Evolutionary conservation across 2,113 vertebrate genomes (phyloP), one percentile per base, ranked within the genome.

Genomic region (Paraplagusia blochii): DNA sequence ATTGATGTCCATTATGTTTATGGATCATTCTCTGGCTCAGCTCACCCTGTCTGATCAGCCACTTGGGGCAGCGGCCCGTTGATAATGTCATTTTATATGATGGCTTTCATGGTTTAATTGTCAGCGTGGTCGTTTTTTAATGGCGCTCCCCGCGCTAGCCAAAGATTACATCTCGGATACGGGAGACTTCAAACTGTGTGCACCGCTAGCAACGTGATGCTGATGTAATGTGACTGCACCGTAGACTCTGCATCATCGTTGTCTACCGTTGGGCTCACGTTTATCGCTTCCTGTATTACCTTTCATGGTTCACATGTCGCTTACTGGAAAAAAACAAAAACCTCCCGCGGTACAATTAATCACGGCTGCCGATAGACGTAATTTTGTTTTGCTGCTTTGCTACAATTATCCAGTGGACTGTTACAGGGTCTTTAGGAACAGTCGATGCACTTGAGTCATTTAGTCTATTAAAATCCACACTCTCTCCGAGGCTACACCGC

Each of bases 1-100:
- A 86, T 82, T 80, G 77, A 85, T 80, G 77, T 78, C 83, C 77
- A 79, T 86, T 83, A 85, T 80, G 77, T 80, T 79, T 85, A 82
- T 84, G 73, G 83, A 83, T 87, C 76, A 77, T 80, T 72, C 72
- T 64, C 59, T 71, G 53, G 77, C 68, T 64, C 62, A 0, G 64
- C 66, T 76, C 62, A 9, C 68, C 66, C 56, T 66, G 71, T 84
- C 73, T 38, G 58, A 76, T 77, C 59, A 42, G 77, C 72, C 81
- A 78, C 79, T 69, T 40, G 81, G 81, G 77, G 70, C 72, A 67
- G 69, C n/a, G 43, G 66, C 74, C 59, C 44, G 55, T 72, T 79
- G 80, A 82, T 82, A 69, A 81, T 76, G 79, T 75, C 80, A 73
- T 57, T 73, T 68, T 83, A 82, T 87, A 72, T 67, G 82, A 88